Evolutionary conservation across 2,797 vertebrate genomes (phyloP).

Genomic region (Danio aesculapii): DNA sequence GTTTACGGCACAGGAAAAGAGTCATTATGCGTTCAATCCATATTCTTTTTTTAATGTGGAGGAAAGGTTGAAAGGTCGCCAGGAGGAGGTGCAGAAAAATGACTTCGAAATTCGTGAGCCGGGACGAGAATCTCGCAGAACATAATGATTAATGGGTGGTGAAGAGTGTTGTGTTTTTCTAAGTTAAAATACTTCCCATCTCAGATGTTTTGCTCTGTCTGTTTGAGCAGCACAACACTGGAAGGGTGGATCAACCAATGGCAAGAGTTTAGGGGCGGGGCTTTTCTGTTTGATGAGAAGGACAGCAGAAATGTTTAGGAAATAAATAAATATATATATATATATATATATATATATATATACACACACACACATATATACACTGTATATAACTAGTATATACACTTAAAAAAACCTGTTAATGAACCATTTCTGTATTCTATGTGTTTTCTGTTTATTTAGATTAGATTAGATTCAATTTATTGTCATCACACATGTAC

Average conservation of each 20-base stretch:
- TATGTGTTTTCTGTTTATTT: too few species aligned
- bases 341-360: too few species aligned
- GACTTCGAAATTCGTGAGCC: constrained; percentile 45
- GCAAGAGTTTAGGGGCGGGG: neutral
- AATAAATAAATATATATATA: too few species aligned
- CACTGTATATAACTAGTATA: too few species aligned
- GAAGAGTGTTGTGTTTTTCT: neutral
- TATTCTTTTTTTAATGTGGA: constrained; percentile 47
- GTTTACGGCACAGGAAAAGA: constrained; percentile 63
- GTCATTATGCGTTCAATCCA: constrained; percentile 58
- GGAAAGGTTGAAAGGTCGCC: constrained; percentile 53
- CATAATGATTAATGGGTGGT: constrained; percentile 7
- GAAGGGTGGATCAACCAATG: neutral
- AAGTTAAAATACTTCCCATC: constrained; percentile 14
- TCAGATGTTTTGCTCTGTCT: neutral
- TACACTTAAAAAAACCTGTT: too few species aligned
- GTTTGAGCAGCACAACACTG: neutral
- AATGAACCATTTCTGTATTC: too few species aligned
- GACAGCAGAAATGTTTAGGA: neutral
- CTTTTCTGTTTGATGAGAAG: neutral
- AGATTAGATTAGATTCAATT: too few species aligned
- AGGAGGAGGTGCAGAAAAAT: constrained; percentile 44
- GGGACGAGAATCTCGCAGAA: neutral
- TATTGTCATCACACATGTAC: too few species aligned
- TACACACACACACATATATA: too few species aligned